Percentiles rank a stretch among this genome's conserved stretches.
Evolutionary conservation across 2,888 invertebrate genomes (phyloP).

Genomic region (Molanna angustata): DNA sequence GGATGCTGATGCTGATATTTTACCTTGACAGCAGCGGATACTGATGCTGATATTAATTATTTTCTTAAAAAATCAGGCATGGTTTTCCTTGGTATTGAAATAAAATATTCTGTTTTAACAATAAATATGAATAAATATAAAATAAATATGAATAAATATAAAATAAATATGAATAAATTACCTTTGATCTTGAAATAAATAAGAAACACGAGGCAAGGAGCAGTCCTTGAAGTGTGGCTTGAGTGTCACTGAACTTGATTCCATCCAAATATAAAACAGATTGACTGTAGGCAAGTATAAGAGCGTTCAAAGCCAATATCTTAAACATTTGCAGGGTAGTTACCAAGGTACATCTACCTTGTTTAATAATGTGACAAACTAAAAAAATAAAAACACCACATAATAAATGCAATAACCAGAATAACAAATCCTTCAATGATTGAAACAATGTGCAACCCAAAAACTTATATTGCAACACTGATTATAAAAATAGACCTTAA

Average conservation of each 20-base stretch:
- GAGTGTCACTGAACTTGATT: conserved; percentile 95
- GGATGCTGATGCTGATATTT: no score
- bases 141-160: neutral
- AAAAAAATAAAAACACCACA: conserved; percentile 45
- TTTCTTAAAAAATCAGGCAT: no score
- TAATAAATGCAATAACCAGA: no score
- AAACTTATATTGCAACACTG: neutral
- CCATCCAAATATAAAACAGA: conserved; percentile 97
- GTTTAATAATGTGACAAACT: conserved; percentile 99
- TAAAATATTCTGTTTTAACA: conserved; percentile 6
- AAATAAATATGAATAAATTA: conserved; percentile 45
- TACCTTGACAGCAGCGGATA: no score
- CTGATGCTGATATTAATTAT: no score
- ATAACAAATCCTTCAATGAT: no score
- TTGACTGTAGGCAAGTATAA: conserved; percentile 97
- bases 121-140: conserved; percentile 3
- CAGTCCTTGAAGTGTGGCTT: conserved; percentile 96
- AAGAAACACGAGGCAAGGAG: conserved; percentile 95
- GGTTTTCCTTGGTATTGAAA: no score
- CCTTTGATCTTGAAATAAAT: conserved; percentile 97
- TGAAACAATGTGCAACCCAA: neutral
- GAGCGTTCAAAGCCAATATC: conserved; percentile 95
- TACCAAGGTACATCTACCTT: conserved; percentile 97
- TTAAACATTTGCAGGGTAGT: conserved; percentile 99
- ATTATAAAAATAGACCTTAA: no score